phyloP scores from a whole-genome alignment of 1,140 invertebrate genomes.

The Drosophila truncata region DNA sequence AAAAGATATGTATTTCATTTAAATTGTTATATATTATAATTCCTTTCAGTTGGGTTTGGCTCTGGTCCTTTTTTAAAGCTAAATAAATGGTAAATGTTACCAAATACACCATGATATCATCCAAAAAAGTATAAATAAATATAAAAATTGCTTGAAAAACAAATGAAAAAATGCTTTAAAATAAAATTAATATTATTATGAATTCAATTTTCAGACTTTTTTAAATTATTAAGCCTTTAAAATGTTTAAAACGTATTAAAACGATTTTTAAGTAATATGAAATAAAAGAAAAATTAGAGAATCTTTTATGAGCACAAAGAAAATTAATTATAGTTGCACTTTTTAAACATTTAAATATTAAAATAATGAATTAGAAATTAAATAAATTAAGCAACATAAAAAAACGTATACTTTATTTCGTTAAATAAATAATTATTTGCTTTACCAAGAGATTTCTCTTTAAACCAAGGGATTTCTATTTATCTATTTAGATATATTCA shows the following conservation, averaged over 20 bases:
- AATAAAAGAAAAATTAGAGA: background rate
- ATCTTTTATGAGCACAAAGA: background rate
- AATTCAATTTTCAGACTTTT: background rate
- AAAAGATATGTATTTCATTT: background rate
- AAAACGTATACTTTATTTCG: too few species aligned
- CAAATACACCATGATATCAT: background rate
- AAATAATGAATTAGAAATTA: background rate
- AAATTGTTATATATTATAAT: conserved; percentile 1
- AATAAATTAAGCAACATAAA: too few species aligned
- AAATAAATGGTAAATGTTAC: background rate
- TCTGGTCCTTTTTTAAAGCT: background rate
- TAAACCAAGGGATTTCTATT: too few species aligned
- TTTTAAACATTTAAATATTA: background rate
- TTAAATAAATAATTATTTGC: background rate
- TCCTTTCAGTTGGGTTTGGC: background rate
- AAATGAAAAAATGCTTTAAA: background rate
- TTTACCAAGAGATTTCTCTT: too few species aligned
- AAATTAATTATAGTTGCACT: background rate
- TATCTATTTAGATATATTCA: too few species aligned
- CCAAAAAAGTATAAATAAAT: background rate
- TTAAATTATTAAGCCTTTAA: background rate
- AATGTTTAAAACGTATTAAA: background rate
- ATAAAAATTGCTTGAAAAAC: background rate
- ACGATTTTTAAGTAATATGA: background rate
- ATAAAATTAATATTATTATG: background rate